Evolutionary conservation across 2,797 vertebrate genomes (phyloP).

Genomic region (Tenualosa ilisha): DNA sequence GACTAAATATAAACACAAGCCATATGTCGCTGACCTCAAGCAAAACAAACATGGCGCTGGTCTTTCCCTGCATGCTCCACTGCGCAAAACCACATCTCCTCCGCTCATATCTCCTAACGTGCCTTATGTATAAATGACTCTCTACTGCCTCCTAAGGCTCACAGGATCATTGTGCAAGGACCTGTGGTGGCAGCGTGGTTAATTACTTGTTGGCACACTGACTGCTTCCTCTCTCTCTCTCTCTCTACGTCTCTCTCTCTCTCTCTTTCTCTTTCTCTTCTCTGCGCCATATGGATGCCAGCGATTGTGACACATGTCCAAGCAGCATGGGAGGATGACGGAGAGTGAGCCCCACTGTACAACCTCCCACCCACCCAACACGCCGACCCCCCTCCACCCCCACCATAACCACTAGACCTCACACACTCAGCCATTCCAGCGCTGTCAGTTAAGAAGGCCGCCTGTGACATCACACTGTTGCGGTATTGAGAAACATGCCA

Average conservation of each 20-base stretch:
- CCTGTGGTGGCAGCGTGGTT: constrained; percentile 14
- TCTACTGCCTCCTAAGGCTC: not conserved
- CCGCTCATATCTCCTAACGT: constrained; percentile 11
- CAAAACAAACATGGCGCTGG: constrained; percentile 13
- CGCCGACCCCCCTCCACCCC: not conserved
- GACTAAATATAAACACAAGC: constrained; percentile 22
- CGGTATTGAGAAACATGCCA: not conserved
- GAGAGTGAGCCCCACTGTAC: constrained; percentile 15
- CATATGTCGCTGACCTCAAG: constrained; percentile 11
- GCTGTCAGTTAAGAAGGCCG: not conserved
- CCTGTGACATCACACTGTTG: constrained; percentile 28
- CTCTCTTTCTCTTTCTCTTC: not conserved
- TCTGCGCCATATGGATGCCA: not conserved
- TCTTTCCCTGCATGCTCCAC: not conserved
- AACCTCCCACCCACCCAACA: constrained; percentile 2
- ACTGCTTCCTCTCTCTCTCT: not conserved
- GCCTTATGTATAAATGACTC: constrained; percentile 10
- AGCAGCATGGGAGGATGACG: constrained; percentile 22
- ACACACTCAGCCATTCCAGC: not conserved
- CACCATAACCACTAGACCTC: too few relatives aligned
- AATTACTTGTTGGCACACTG: not conserved
- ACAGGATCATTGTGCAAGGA: not conserved
- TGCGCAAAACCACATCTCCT: constrained; percentile 26
- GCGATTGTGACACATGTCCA: constrained; percentile 15
- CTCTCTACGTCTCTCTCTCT: too few relatives aligned